phyloP scores from a whole-genome alignment of 2,113 vertebrate species.

The Nymphicus hollandicus region DNA sequence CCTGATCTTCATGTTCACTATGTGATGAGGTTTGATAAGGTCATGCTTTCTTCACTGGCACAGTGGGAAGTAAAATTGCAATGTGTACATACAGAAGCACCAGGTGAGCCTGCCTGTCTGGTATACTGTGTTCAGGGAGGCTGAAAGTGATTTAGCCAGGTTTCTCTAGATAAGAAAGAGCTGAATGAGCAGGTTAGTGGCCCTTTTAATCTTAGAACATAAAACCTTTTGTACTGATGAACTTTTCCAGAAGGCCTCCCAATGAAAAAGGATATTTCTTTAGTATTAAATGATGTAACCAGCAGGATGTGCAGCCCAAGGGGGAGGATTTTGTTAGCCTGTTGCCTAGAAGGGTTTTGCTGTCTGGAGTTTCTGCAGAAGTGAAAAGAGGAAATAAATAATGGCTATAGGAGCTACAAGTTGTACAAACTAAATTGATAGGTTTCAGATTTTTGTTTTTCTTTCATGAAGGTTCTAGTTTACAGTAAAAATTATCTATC shows the following conservation, averaged over 20 bases:
- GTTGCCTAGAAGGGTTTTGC: background rate
- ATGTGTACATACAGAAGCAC: background rate
- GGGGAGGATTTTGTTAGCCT: background rate
- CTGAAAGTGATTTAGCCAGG: background rate
- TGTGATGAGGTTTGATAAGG: background rate
- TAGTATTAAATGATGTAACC: background rate
- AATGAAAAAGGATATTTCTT: background rate
- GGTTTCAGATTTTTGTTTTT: constrained; percentile 33
- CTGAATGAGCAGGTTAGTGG: constrained; percentile 8
- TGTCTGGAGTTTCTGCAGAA: background rate
- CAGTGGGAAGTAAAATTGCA: background rate
- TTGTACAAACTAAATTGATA: constrained; percentile 14
- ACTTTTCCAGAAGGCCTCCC: background rate
- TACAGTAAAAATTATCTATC: background rate
- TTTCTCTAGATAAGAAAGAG: background rate
- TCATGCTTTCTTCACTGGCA: background rate
- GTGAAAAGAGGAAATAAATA: background rate
- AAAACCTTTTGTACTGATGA: constrained; percentile 6
- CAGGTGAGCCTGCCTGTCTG: background rate
- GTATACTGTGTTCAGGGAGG: background rate
- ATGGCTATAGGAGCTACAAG: background rate
- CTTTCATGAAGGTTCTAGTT: constrained; percentile 3
- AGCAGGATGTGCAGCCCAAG: background rate
- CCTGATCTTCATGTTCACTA: background rate
- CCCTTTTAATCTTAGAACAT: constrained; percentile 1